Evolutionary conservation across 2,113 vertebrate genomes (phyloP).

Genomic region (Lophotis ruficrista): DNA sequence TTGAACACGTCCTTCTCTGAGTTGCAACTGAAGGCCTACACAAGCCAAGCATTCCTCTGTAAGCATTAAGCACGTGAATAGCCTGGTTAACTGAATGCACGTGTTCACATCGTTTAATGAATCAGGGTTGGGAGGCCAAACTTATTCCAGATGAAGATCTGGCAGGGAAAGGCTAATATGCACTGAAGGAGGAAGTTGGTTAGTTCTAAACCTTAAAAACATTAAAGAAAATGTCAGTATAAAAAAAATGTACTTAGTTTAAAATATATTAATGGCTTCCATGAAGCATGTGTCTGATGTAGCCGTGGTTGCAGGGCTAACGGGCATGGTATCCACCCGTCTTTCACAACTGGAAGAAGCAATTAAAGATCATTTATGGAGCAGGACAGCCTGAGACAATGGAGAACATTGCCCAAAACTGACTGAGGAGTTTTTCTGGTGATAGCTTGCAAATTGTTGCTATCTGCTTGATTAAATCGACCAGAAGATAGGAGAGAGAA

Average conservation of each 20-base stretch:
- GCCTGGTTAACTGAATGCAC: not conserved
- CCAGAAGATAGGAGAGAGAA: not conserved
- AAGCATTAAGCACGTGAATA: not conserved
- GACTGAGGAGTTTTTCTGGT: not conserved
- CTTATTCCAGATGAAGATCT: conserved; percentile 8
- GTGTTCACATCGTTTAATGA: not conserved
- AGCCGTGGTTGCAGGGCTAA: not conserved
- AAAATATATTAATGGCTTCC: not conserved
- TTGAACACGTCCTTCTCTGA: not conserved
- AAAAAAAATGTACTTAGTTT: not conserved
- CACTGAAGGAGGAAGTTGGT: not conserved
- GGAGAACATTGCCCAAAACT: not conserved
- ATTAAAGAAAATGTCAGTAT: not conserved
- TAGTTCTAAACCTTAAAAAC: not conserved
- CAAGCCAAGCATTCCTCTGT: not conserved
- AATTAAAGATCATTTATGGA: not conserved
- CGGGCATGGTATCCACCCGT: fast-evolving
- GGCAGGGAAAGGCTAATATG: not conserved
- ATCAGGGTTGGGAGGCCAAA: not conserved
- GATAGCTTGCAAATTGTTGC: not conserved
- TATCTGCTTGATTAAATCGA: not conserved
- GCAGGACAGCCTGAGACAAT: not conserved
- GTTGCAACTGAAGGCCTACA: not conserved
- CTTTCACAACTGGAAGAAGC: not conserved
- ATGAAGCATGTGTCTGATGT: not conserved